Conservation (phyloP, 2,797 vertebrate species). For the Alouatta caraya region DNA sequence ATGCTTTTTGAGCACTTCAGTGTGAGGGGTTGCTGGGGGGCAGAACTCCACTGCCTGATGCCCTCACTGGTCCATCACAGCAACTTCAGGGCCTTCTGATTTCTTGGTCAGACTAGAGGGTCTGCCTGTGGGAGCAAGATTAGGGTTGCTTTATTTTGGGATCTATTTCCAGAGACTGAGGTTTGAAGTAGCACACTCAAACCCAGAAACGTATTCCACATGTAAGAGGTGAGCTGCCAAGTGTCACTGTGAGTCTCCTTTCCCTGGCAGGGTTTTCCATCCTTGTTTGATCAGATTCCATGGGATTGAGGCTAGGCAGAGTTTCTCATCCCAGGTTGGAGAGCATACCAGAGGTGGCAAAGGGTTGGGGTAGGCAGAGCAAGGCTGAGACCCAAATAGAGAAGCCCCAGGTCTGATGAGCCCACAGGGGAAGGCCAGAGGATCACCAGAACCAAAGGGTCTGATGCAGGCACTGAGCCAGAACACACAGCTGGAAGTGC, state of each 20-base stretch:
- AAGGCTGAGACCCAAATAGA: neutral
- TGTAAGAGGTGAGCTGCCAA: neutral
- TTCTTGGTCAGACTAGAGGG: neutral
- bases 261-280: neutral
- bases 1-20: neutral
- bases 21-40: rapidly evolving
- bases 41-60: neutral
- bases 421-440: neutral
- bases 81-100: neutral
- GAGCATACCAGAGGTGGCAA: neutral
- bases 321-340: neutral
- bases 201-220: neutral
- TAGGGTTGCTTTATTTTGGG: neutral
- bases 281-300: neutral
- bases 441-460: neutral
- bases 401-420: neutral
- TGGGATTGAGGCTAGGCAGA: neutral
- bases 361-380: neutral
- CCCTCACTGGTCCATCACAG: neutral
- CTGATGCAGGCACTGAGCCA: neutral
- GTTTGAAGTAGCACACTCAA: neutral
- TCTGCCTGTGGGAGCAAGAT: neutral
- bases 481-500: neutral
- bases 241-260: neutral
- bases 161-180: neutral